A percentile compares a stretch with the other conserved stretches of the same genome.
phyloP scores from a whole-genome alignment of 2,888 invertebrate genomes.

The Macrophya annulata region DNA sequence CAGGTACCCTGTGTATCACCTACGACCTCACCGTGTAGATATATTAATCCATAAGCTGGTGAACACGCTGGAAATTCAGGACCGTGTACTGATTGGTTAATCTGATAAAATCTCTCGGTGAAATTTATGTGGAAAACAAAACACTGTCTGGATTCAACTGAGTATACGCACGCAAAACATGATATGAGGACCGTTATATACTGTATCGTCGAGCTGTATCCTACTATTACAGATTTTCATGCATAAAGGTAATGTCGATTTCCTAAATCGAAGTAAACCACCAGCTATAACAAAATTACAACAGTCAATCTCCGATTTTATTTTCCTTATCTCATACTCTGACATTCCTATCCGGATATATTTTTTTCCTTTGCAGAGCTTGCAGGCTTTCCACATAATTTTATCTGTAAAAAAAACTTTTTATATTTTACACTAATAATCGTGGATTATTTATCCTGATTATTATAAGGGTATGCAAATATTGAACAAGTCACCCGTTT shows the following conservation, averaged over 20 bases:
- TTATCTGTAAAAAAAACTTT: not conserved
- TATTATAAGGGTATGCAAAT: not conserved
- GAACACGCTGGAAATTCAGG: conserved; percentile 46
- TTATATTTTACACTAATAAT: not conserved
- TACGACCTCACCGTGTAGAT: conserved; percentile 47
- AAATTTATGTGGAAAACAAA: conserved; percentile 58
- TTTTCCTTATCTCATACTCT: not conserved
- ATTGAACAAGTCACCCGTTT: not conserved
- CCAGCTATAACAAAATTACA: not conserved
- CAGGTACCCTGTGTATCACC: conserved; percentile 13
- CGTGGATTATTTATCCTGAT: not conserved
- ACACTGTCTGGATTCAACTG: conserved; percentile 52
- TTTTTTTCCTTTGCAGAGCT: not conserved
- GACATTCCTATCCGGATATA: not conserved
- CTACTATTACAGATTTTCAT: not conserved
- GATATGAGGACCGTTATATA: conserved; percentile 18
- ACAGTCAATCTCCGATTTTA: not conserved
- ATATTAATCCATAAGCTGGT: conserved; percentile 54
- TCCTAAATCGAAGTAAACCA: conserved; percentile 3
- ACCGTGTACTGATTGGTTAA: conserved; percentile 57
- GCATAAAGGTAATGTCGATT: not conserved
- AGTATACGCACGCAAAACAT: conserved; percentile 31
- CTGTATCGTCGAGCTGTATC: conserved; percentile 8
- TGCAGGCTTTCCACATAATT: not conserved
- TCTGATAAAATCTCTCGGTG: conserved; percentile 58